Percentiles rank a stretch among this genome's conserved stretches.
These are phyloP conservation scores for Geodia barretti DNA, from an alignment of 37 sponge, comb jelly and placozoan genomes.

Conservation along the genomic window DNA sequence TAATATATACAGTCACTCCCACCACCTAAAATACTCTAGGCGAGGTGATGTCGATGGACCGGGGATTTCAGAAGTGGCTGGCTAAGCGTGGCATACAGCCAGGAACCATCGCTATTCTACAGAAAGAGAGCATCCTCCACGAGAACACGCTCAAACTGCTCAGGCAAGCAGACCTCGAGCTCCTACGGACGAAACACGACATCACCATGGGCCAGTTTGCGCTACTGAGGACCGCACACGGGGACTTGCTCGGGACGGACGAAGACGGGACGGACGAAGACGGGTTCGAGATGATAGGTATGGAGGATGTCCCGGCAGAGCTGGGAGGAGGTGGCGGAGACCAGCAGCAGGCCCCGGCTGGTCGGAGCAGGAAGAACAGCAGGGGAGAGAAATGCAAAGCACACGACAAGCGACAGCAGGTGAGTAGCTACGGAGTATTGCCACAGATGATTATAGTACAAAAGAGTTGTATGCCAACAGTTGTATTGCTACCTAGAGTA, in stretches of 20 bases:
- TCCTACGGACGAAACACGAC: not conserved
- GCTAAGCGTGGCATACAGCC: not conserved
- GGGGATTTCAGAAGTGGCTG: not conserved
- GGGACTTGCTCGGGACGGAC: not conserved
- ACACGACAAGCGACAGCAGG: no score
- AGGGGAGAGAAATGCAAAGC: no score
- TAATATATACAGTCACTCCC: no score
- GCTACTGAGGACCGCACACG: not conserved
- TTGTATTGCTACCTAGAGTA: no score
- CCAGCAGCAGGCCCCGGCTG: no score
- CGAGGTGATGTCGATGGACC: not conserved
- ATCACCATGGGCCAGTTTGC: not conserved
- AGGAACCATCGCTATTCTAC: not conserved
- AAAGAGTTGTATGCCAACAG: no score
- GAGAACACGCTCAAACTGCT: not conserved
- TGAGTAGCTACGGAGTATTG: no score
- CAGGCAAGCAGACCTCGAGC: not conserved
- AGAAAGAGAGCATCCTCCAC: not conserved
- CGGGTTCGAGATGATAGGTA: not conserved
- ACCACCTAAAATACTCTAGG: no score
- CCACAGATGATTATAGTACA: no score
- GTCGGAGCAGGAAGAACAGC: not conserved
- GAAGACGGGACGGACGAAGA: not conserved
- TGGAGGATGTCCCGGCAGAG: not conserved
- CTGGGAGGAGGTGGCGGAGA: not conserved